These are phyloP conservation scores for Etheostoma cragini DNA, from an alignment of 2,113 vertebrate species.

Conservation along the genomic window DNA sequence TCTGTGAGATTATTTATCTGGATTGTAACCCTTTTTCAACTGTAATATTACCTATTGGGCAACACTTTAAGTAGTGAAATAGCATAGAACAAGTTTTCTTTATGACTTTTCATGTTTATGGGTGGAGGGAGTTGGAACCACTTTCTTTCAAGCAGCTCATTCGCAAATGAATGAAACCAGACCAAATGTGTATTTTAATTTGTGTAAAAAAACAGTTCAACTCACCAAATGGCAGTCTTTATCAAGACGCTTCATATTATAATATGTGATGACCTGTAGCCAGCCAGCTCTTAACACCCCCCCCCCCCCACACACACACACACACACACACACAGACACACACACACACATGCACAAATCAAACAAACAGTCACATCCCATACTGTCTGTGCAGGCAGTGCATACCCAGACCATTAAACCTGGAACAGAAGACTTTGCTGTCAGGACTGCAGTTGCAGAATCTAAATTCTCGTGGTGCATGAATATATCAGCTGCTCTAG, in stretches of 20 bases:
- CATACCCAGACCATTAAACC: constrained; percentile 42
- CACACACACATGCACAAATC: neutral
- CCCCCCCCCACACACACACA: constrained; percentile 23
- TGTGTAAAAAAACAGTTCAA: constrained; percentile 20
- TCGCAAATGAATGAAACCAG: neutral
- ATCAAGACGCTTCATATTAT: constrained; percentile 32
- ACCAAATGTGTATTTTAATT: neutral
- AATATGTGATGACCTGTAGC: constrained; percentile 47
- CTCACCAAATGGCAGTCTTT: constrained; percentile 36
- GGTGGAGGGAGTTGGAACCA: neutral
- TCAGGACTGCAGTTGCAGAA: constrained; percentile 42
- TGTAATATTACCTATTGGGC: neutral
- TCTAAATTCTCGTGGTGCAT: constrained; percentile 55
- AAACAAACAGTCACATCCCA: constrained; percentile 18
- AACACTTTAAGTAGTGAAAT: neutral
- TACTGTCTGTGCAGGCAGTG: constrained; percentile 17
- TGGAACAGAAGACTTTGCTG: constrained; percentile 33
- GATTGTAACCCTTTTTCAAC: neutral
- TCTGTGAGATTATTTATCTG: neutral
- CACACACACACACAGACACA: neutral
- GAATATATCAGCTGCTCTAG: constrained; percentile 54
- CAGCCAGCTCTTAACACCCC: constrained; percentile 22
- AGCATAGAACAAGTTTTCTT: neutral
- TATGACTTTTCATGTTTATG: neutral
- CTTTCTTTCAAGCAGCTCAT: constrained; percentile 23